These are phyloP conservation scores for Phylloscopus trochilus DNA, from an alignment of 2,113 vertebrate species.

Conservation along the genomic window DNA sequence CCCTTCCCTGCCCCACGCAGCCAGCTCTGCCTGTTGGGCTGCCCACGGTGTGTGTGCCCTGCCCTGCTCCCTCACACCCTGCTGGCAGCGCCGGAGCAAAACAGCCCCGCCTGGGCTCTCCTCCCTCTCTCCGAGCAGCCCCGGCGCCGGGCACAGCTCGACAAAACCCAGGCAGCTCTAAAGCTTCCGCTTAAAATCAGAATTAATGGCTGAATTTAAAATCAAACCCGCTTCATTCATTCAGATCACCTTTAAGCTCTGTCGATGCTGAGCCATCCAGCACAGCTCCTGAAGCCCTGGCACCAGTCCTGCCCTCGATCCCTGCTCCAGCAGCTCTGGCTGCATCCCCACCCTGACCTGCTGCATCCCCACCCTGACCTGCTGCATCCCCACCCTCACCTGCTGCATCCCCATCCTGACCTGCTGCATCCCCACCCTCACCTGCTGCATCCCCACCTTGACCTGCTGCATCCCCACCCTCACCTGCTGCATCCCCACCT, in stretches of 20 bases:
- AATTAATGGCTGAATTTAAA: neutral
- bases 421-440: neutral
- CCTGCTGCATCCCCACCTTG: neutral
- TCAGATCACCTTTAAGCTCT: rapidly evolving
- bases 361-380: neutral
- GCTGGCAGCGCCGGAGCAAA: neutral
- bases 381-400: neutral
- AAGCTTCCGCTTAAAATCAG: neutral
- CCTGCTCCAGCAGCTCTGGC: neutral
- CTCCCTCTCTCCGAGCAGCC: neutral
- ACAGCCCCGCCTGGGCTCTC: too few species aligned
- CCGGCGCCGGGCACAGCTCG: rapidly evolving
- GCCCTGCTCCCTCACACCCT: neutral
- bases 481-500: neutral
- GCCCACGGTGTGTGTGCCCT: neutral
- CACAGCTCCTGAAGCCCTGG: rapidly evolving
- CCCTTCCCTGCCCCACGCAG: neutral
- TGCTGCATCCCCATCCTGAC: neutral
- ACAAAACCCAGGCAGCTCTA: rapidly evolving
- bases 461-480: neutral
- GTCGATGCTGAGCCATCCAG: neutral
- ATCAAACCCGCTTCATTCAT: neutral
- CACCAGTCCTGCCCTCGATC: neutral
- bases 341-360: neutral
- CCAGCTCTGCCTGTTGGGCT: neutral